Base-by-base conservation (phyloP, 1,140 invertebrate species). In the Hylaeus volcanicus region DNA sequence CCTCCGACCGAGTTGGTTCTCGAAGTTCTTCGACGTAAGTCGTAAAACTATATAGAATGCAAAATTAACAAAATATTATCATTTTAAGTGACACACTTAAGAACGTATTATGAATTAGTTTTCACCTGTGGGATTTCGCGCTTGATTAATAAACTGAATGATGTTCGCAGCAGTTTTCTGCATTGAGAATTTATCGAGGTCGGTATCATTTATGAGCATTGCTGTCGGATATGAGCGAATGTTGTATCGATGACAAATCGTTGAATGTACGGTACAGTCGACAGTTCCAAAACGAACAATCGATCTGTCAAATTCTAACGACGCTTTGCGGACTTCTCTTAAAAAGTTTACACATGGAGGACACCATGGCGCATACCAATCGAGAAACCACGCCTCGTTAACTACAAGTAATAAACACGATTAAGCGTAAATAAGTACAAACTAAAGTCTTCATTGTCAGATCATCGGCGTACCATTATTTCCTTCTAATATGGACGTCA, bases 351-450 rank as follows among this genome's bases (percentile, higher is more conserved):
- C 94, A 89, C 97, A 98, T 0, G 97, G 96, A n/a, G 96, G 96
- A 93, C 97, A 98, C 96, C 96, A 97, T 85, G 97, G 96, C 5
- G 96, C 96, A 93, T 96, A 97, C 94, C 97, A 97, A 88, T 97
- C 96, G 45, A 97, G 94, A 88, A 97, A 95, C 96, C 96, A 96
- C 2, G 94, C 92, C 79, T 93, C 92, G 56, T 91, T 89, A 74
- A 92, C 94, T 91, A 92, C n/a, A 75, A 76, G 11, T 58, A 39
- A 43, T 53, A 26, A 45, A 60, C n/a, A 8, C 3, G 2, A 55
- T 53, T 41, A 51, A 39, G 2, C 41, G 3, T 41, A 70, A 71
- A 79, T 61, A 15, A n/a, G 12, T n/a, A 74, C 51, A 71, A 9
- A 51, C 51, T 11, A 11, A 11, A 11, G 9, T 11, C 2, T 51